Evolutionary conservation across 2,113 vertebrate species (phyloP).

Genomic region (Gadus macrocephalus): DNA sequence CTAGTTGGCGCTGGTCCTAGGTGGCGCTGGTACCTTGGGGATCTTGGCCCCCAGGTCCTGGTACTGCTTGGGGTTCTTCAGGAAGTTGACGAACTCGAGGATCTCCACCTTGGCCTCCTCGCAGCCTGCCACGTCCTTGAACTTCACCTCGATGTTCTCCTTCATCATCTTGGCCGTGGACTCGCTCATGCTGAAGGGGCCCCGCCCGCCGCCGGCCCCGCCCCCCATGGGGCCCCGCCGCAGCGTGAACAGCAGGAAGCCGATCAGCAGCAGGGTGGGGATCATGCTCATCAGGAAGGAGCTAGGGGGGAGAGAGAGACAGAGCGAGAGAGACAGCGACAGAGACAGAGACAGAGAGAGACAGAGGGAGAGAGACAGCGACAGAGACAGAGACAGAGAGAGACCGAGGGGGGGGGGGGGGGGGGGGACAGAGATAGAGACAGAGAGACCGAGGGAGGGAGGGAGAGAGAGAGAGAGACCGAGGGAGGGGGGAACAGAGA

Average conservation of each 20-base stretch:
- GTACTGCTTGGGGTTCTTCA: constrained; percentile 97
- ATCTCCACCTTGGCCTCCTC: constrained; percentile 98
- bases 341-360: neutral
- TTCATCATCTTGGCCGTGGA: constrained; percentile 94
- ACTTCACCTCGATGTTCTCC: constrained; percentile 94
- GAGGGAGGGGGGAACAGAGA: too few species aligned
- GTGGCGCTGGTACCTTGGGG: constrained; percentile 80
- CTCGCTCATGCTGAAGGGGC: constrained; percentile 93
- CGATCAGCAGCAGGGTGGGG: constrained; percentile 87
- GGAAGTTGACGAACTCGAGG: constrained; percentile 98
- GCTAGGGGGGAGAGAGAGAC: constrained; percentile 42
- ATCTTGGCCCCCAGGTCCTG: constrained; percentile 97
- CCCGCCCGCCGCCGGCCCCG: constrained; percentile 88
- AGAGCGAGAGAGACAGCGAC: neutral
- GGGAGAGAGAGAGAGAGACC: too few species aligned
- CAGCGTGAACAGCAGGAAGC: constrained; percentile 87
- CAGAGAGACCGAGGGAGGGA: too few species aligned
- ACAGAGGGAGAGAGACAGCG: too few species aligned
- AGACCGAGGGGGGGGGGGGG: too few species aligned
- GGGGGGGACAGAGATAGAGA: too few species aligned
- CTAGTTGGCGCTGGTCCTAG: neutral
- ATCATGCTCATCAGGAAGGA: constrained; percentile 91
- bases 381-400: too few species aligned
- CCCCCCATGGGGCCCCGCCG: constrained; percentile 81
- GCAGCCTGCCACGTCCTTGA: constrained; percentile 96